A percentile compares a stretch with the other conserved stretches of the same genome.
Conservation (phyloP, 2,888 invertebrate species). For the Hofmannophila pseudospretella region DNA sequence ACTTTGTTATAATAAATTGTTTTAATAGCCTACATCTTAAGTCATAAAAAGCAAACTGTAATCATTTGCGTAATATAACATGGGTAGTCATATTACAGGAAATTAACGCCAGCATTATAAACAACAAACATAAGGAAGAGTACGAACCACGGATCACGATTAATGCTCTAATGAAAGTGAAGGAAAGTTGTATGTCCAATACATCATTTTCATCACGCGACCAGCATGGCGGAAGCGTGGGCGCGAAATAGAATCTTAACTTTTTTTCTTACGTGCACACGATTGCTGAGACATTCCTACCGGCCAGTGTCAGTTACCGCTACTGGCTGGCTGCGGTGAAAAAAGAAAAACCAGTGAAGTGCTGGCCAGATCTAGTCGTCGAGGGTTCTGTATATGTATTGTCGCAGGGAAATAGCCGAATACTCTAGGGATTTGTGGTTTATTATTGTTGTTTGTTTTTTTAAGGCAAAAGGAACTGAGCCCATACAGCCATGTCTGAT, state of each 20-base stretch:
- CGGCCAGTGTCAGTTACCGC: constrained; percentile 62
- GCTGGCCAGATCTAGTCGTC: neutral
- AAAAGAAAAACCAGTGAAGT: neutral
- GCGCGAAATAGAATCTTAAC: constrained; percentile 70
- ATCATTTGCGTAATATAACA: too few relatives aligned
- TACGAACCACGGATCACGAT: constrained; percentile 42
- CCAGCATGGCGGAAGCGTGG: constrained; percentile 66
- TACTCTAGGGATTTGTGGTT: too few relatives aligned
- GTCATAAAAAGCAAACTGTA: too few relatives aligned
- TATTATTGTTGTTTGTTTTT: too few relatives aligned
- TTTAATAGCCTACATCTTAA: too few relatives aligned
- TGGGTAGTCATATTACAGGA: too few relatives aligned
- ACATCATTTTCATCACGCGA: constrained; percentile 76
- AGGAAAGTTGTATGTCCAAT: constrained; percentile 64
- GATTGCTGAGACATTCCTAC: constrained; percentile 56
- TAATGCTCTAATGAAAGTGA: constrained; percentile 67
- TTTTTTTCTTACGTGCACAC: constrained; percentile 58
- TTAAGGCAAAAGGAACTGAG: too few relatives aligned
- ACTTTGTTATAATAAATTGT: too few relatives aligned
- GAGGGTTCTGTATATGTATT: neutral
- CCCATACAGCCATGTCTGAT: too few relatives aligned
- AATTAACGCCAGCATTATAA: neutral
- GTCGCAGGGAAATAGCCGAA: too few relatives aligned
- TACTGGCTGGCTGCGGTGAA: too few relatives aligned
- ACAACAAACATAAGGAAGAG: constrained; percentile 26